Base-by-base conservation (phyloP, 2,888 invertebrate genomes). In the Agonopterix heracliana region DNA sequence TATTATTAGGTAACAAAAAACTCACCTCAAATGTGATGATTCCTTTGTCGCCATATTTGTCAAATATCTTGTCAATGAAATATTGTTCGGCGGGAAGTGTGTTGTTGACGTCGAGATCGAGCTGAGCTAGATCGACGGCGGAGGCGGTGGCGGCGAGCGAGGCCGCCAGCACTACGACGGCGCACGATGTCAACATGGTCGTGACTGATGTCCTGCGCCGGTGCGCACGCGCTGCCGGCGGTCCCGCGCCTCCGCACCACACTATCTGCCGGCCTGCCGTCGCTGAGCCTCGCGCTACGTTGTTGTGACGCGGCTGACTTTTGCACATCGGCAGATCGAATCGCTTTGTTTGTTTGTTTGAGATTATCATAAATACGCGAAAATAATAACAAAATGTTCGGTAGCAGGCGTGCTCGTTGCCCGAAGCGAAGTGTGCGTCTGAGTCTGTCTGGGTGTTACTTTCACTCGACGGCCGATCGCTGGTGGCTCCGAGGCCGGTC, bases 1-100 rank as follows among this genome's bases (percentile, higher is more conserved):
- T 26, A 7, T 26, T 26, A 26, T n/a, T 38, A 10, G 38, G 9
- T 38, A 38, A 38, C 10, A n/a, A n/a, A 9, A n/a, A 49, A 69
- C 83, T 74, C 61, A 89, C 90, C 80, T 91, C 91, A 58, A 90
- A 90, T 26, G 89, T 88, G 63, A 91, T 90, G 54, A 89, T 73
- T 46, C 89, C 90, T 63, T 84, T 82, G 56, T 89, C 78, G 17
- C 91, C 91, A 60, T 91, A 91, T 65, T 91, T 91, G 60, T 83
- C 77, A 66, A 91, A 91, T 63, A 90, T 89, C 66, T 87, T 83
- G 57, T 82, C 75, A 54, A 90, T 84, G 69, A 89, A 90, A 66
- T 84, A 90, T 57, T 78, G 75, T 63, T 89, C 85, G 0, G 87
- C 84, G 34, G 74, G 75, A 36, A 72, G 54, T 1, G 80, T 76